Base-by-base conservation (phyloP, 1,140 invertebrate species). In the Xylocopa sonorina region DNA sequence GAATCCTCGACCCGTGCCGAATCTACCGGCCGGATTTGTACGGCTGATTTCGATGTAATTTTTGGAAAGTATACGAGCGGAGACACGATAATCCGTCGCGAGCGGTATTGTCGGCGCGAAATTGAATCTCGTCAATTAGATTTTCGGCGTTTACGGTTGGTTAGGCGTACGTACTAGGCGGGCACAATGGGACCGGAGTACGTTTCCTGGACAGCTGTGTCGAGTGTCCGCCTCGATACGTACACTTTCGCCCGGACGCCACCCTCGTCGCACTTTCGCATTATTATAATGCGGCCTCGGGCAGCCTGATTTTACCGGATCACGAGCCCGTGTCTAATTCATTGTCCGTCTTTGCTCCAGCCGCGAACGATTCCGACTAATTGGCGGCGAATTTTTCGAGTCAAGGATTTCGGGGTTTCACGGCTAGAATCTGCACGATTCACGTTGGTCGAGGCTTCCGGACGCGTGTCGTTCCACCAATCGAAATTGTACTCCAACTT, bases 111-210 rank as follows among this genome's bases (percentile, higher is more conserved):
- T 92, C 88, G 84, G 79, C 81, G 85, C 88, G 89, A 91, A 92
- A 93, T 92, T 90, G 88, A 92, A 92, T 92, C 89, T 92, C 76
- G 89, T 92, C 91, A 91, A 93, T 93, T 92, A 92, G 89, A 89
- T 89, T 85, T 83, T 88, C 86, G 76, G 82, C 87, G 87, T 92
- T 93, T 91, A 93, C 91, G 91, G 84, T 92, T 93, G 91, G 91
- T 93, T 92, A 91, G 90, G 86, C 88, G n/a, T 84, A 87, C 80
- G 69, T 85, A 89, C 86, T 87, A 89, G 84, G 78, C 68, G 66
- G n/a, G 69, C 77, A 81, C 85, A 87, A 87, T 87, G 83, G 84
- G 74, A n/a, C 29, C 55, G 43, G 43, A 50, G 38, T 67, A 74
- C 43, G 77, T 66, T 72, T 66, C 64, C 64, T 87, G 87, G 87